phyloP scores from a whole-genome alignment of 2,113 vertebrate genomes.

The Orientallactaga bullata region DNA sequence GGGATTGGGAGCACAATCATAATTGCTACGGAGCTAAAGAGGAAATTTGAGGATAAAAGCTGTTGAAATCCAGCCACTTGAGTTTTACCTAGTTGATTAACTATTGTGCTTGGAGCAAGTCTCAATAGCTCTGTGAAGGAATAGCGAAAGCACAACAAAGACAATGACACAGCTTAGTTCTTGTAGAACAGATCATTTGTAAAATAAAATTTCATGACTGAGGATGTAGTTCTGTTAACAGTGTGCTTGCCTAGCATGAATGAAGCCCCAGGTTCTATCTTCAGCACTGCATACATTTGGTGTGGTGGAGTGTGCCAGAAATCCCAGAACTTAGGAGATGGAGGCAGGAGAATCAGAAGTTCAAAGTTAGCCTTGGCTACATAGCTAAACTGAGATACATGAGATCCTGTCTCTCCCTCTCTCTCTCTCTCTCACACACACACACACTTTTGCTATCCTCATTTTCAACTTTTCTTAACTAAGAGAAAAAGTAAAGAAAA shows the following conservation, averaged over 20 bases:
- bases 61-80: constrained; percentile 25
- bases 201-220: no score
- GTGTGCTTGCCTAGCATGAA: no score
- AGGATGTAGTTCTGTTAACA: no score
- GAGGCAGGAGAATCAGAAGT: no score
- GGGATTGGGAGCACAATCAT: not conserved
- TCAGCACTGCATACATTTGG: no score
- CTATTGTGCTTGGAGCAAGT: not conserved
- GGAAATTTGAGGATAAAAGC: constrained; percentile 42
- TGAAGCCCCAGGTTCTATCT: no score
- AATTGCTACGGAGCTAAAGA: constrained; percentile 34
- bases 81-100: constrained; percentile 39
- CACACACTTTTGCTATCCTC: not conserved
- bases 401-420: no score
- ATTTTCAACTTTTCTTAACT: constrained; percentile 47
- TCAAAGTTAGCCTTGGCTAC: no score
- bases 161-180: not conserved
- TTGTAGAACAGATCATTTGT: not conserved
- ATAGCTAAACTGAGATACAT: no score
- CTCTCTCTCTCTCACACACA: no score
- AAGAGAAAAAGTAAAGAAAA: constrained; percentile 11
- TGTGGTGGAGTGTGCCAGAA: no score
- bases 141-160: constrained; percentile 14
- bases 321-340: not conserved
- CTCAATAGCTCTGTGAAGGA: not conserved